Conservation (phyloP, 1,140 invertebrate genomes). For the Calephelis nemesis region DNA sequence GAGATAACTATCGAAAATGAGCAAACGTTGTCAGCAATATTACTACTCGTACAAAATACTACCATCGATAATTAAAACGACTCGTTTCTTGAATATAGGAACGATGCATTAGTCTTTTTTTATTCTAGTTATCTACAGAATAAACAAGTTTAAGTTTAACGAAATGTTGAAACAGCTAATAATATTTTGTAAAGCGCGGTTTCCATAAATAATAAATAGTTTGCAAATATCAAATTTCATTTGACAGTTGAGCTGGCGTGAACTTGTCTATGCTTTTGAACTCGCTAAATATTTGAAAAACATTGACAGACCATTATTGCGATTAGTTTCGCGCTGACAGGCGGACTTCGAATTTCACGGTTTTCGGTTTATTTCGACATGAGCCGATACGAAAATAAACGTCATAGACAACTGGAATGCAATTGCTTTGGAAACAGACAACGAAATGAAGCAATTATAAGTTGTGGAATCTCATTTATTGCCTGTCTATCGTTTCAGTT, state of each 20-base stretch:
- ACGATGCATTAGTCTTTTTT: too few species aligned
- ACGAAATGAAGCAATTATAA: conserved; percentile 76
- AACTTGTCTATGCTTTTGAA: conserved; percentile 56
- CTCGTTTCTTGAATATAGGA: too few species aligned
- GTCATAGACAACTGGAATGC: conserved; percentile 57
- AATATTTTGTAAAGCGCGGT: conserved; percentile 2
- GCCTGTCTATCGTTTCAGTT: conserved; percentile 66
- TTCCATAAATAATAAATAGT: conserved; percentile 30
- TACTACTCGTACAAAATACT: too few species aligned
- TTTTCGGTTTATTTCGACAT: conserved; percentile 45
- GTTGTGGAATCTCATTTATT: conserved; percentile 72
- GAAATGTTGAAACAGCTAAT: too few species aligned
- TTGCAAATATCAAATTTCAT: conserved; percentile 47
- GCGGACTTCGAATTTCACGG: conserved; percentile 38
- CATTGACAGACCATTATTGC: conserved; percentile 57
- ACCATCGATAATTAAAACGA: too few species aligned
- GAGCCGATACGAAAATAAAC: conserved; percentile 46
- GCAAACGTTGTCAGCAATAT: too few species aligned
- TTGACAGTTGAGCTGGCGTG: conserved; percentile 51
- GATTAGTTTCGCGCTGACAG: conserved; percentile 54
- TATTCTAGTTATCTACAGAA: too few species aligned
- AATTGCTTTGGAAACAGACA: conserved; percentile 52
- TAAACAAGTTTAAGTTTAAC: too few species aligned
- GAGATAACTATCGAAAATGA: too few species aligned
- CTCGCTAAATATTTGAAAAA: conserved; percentile 54